Evolutionary conservation across 2,113 vertebrate species (phyloP), one percentile per base, ranked within the genome.

Genomic region (Paralichthys olivaceus): DNA sequence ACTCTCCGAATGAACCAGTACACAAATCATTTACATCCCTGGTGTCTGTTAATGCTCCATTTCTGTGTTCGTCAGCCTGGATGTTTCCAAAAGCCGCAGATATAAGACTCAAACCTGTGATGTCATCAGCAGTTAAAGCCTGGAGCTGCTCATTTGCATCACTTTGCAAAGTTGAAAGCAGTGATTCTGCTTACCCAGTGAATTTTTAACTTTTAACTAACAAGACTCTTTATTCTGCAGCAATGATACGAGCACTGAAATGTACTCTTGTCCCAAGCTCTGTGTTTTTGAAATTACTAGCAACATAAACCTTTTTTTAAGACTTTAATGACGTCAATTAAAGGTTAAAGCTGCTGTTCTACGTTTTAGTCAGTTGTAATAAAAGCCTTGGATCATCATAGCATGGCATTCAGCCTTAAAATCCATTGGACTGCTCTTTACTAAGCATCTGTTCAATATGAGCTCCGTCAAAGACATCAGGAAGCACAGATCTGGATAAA

Each of bases 121-220:
- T 22, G 20, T 64, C 59, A 67, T 84, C 54, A 66, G 62, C 68
- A 51, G 79, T 63, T 69, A 79, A 63, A 78, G 60, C 75, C 64
- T 54, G 25, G 1, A 34, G 53, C 71, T 72, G 67, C 79, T 71
- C 9, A 85, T 84, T 82, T 78, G 14, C 72, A 85, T 75, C 4
- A 76, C 26, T 69, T 76, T 76, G 77, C 63, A 75, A 26, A 60
- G 47, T 28, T 29, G 40, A 53, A 69, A 66, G 1, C 9, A 57
- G 32, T 26, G 34, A 61, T 79, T 77, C 65, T 76, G 19, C 53
- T 64, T 45, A 74, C 17, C 7, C 6, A 20, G 2, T 32, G 29
- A 12, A 15, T 47, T 49, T 80, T 72, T 40, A 1, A 59, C 57
- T 81, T 80, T 60, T 71, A 78, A 71, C 68, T 40, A 47, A 51